These are phyloP conservation scores for Torymus texanus DNA, from an alignment of 2,888 invertebrate genomes.

Conservation along the genomic window DNA sequence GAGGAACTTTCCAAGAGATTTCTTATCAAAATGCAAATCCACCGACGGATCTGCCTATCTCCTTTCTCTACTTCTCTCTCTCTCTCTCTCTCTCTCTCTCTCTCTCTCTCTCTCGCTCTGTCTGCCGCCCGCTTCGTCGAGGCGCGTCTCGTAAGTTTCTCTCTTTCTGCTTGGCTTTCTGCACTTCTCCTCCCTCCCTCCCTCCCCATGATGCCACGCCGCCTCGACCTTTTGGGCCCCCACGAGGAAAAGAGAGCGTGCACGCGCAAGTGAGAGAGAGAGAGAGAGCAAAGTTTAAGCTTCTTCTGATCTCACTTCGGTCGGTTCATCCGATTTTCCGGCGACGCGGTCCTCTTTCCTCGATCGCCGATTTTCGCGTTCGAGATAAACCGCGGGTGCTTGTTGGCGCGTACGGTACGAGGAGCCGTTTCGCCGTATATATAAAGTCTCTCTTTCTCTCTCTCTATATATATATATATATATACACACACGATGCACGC, in stretches of 20 bases:
- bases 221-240: slow-evolving; percentile 37
- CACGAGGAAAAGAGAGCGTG: slow-evolving; percentile 1
- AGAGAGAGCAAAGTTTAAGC: slow-evolving; percentile 50
- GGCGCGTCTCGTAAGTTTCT: slow-evolving; percentile 49
- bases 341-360: slow-evolving; percentile 36
- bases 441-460: background rate
- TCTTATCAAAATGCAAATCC: slow-evolving; percentile 75
- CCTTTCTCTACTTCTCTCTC: slow-evolving; percentile 26
- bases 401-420: too few species aligned
- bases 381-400: slow-evolving; percentile 50
- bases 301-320: slow-evolving; percentile 50
- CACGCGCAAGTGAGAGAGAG: background rate
- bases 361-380: slow-evolving; percentile 56
- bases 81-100: background rate
- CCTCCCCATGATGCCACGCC: background rate
- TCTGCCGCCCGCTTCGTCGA: background rate
- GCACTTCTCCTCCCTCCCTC: slow-evolving; percentile 1
- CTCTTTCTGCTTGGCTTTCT: slow-evolving; percentile 53
- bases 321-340: slow-evolving; percentile 57
- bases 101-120: background rate
- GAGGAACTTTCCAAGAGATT: slow-evolving; percentile 72
- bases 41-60: slow-evolving; percentile 65
- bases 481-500: background rate
- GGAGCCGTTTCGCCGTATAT: background rate
- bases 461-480: too few species aligned